Conservation (phyloP, 1,140 invertebrate genomes). For the Neodiprion lecontei region DNA sequence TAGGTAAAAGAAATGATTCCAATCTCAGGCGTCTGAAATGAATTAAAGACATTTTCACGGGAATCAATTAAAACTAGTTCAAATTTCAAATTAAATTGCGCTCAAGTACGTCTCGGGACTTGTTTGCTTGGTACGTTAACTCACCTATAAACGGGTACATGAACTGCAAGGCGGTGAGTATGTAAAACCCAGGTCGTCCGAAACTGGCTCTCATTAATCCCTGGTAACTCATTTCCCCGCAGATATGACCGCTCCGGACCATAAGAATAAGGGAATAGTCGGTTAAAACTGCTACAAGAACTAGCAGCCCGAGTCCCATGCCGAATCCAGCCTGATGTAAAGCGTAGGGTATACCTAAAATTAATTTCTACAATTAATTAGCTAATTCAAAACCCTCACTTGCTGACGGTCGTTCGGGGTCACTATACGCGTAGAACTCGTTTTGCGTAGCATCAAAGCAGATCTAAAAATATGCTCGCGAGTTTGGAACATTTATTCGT, state of each 20-base stretch:
- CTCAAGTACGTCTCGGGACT: background rate
- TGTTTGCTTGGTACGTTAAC: conserved; percentile 28
- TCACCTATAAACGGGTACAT: conserved; percentile 88
- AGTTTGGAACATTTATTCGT: too few relatives aligned
- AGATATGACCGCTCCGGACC: conserved; percentile 81
- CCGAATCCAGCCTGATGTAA: conserved; percentile 83
- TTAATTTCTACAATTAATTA: background rate
- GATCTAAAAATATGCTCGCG: too few relatives aligned
- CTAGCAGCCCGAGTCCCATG: conserved; percentile 75
- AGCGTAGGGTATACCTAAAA: conserved; percentile 81
- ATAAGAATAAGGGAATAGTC: conserved; percentile 87
- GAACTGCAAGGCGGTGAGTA: conserved; percentile 82
- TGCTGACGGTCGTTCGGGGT: too few relatives aligned
- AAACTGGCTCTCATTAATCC: conserved; percentile 85
- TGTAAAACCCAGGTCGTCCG: conserved; percentile 80
- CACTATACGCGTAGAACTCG: too few relatives aligned
- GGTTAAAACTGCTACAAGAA: conserved; percentile 80
- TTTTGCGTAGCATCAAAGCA: too few relatives aligned
- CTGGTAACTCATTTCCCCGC: conserved; percentile 84
- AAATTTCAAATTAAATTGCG: background rate
- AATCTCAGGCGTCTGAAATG: conserved; percentile 11
- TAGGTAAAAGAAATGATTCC: conserved; percentile 22
- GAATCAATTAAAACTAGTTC: background rate
- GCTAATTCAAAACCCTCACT: background rate
- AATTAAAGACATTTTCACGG: conserved; percentile 13